These are phyloP conservation scores for Dendrolimus kikuchii DNA, from an alignment of 1,140 invertebrate genomes.

Conservation along the genomic window DNA sequence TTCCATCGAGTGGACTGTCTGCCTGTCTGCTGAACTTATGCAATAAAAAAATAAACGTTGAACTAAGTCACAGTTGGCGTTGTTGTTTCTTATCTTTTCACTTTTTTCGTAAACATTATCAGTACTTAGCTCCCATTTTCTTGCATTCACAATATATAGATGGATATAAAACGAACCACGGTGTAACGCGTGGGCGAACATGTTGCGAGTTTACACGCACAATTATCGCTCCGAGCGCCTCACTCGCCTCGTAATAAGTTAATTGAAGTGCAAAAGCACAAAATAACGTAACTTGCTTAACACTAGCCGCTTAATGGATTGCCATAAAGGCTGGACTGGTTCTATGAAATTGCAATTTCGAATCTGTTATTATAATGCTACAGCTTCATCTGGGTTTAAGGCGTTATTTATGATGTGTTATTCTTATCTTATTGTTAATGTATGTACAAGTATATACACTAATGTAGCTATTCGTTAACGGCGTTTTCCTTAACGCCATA, in stretches of 20 bases:
- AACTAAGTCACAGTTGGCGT: no score
- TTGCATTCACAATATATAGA: not conserved
- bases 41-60: no score
- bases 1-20: no score
- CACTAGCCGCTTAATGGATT: conserved; percentile 29
- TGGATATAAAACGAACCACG: no score
- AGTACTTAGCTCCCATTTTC: not conserved
- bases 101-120: no score
- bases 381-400: not conserved
- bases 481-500: no score
- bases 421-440: no score
- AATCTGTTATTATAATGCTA: not conserved
- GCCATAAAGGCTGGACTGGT: not conserved
- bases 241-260: conserved; percentile 43
- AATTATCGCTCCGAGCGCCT: conserved; percentile 25
- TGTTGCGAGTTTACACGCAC: conserved; percentile 19
- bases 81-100: no score
- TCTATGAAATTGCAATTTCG: not conserved
- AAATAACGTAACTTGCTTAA: conserved; percentile 27
- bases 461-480: not conserved
- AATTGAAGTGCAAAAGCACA: conserved; percentile 59
- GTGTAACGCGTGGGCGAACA: conserved; percentile 14
- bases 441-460: not conserved
- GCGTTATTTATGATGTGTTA: no score
- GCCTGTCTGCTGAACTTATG: no score